Evolutionary conservation across 2,888 invertebrate genomes (phyloP), one percentile per base, ranked within the genome.

Genomic region (Lithophane socia): DNA sequence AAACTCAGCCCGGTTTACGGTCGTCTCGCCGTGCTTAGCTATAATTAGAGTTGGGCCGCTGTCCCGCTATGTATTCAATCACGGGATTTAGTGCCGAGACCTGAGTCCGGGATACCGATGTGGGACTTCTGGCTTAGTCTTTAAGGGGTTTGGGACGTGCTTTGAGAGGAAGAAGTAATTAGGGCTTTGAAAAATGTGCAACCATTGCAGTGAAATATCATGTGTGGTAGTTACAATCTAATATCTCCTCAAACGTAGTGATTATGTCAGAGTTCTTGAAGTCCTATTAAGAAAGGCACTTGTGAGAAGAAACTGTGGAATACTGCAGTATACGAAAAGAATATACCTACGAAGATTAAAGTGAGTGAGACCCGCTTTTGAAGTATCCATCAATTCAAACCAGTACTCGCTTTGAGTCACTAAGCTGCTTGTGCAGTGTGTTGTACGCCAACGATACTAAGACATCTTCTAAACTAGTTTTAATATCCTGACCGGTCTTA

Each of bases 21-120:
- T 79, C 85, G 77, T 79, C 85, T 83, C 86, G 77, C 74, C 68
- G 75, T 88, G 85, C 89, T 91, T 87, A 89, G 85, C 86, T 87
- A 91, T 92, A 92, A 92, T 92, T 92, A 92, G 90, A 88, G 79
- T 82, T 78, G 85, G 83, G 85, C 86, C 83, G 80, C 83, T 83
- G 83, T 80, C 82, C 80, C 86, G 84, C 68, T 74, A 73, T 87
- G 88, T 89, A 90, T 90, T 92, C 90, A 91, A 88, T 88, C 88
- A 89, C 82, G 73, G 87, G 78, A 87, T 87, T 88, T 87, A 89
- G 77, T 81, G 75, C 76, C 65, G 61, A 65, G 73, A 75, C 68
- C 67, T 66, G 68, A 65, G 79, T 75, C 66, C 61, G 52, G 65
- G 75, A 75, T 68, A 68, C 77, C 65, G 58, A 71, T 56, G 83